Evolutionary conservation across 2,113 vertebrate genomes (phyloP), one percentile per base, ranked within the genome.

Genomic region (Steatornis caripensis): DNA sequence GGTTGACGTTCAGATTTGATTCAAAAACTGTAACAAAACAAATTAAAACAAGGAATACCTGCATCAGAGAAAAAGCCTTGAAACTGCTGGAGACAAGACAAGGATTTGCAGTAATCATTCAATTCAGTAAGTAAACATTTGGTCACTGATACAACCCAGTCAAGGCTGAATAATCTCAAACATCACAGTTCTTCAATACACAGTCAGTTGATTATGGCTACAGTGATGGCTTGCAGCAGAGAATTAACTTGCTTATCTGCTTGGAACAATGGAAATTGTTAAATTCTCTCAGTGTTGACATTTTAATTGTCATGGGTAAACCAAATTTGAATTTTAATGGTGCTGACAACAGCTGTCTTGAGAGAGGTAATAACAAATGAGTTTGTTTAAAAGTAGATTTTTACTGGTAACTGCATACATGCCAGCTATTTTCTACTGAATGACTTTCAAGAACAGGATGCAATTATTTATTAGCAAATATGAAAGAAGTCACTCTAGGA

Each of bases 81-180:
- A 93, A 96, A 91, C 84, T 78, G 75, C 89, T 85, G 61, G 84
- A 88, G 91, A 78, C 71, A 90, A 92, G 92, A 71, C 68, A 88
- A 88, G 77, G 75, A 68, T 83, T 93, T 79, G 60, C 45, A 79
- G 84, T 87, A 92, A 95, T 89, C 79, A 66, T 41, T 97, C 94
- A 91, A 54, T 75, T 93, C 87, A 68, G 70, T 83, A 85, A 94
- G 90, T 97, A 97, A 97, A 96, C 93, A 89, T 93, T 94, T 96
- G 70, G 94, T 95, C 94, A 95, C 72, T 96, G 97, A 97, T 93
- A 95, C 82, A 95, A 85, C 23, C 70, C 93, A 94, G 96, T 85
- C 72, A 95, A 93, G 78, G 74, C 90, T 91, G 95, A 96, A 93
- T 95, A 91, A 96, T 95, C 96, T 92, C 91, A 96, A 90, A 95